Conservation (phyloP, 2,113 vertebrate genomes). For the Acrocephalus kingi region DNA sequence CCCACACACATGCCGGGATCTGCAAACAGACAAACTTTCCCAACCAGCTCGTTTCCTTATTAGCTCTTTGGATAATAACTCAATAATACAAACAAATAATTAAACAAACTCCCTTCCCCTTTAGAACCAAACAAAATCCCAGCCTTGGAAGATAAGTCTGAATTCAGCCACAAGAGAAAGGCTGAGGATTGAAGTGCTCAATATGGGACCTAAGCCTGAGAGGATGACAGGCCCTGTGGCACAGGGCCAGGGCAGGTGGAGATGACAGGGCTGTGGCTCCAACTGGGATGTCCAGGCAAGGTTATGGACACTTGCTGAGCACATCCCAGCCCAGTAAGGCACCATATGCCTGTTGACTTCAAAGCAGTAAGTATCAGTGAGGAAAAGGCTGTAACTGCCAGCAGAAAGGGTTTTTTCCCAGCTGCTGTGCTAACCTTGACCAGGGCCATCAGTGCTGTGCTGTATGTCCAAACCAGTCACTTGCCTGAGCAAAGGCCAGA, state of each 20-base stretch:
- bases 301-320: not conserved
- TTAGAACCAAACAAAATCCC: not conserved
- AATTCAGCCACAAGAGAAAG: not conserved
- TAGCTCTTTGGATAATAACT: not conserved
- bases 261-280: accelerated
- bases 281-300: not conserved
- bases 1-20: accelerated
- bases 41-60: not conserved
- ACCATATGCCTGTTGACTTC: not conserved
- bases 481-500: not conserved
- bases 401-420: not conserved
- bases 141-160: not conserved
- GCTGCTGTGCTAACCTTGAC: not conserved
- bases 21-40: not conserved
- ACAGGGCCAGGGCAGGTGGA: not conserved
- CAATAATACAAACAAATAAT: not conserved
- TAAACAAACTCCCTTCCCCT: not conserved
- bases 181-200: not conserved
- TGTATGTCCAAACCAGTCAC: not conserved
- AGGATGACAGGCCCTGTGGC: accelerated
- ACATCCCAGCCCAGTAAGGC: not conserved
- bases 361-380: not conserved
- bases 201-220: accelerated
- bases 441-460: not conserved
- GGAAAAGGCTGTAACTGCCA: not conserved